Evolutionary conservation across 1,140 invertebrate species (phyloP).

Genomic region (Drosophila carrolli): DNA sequence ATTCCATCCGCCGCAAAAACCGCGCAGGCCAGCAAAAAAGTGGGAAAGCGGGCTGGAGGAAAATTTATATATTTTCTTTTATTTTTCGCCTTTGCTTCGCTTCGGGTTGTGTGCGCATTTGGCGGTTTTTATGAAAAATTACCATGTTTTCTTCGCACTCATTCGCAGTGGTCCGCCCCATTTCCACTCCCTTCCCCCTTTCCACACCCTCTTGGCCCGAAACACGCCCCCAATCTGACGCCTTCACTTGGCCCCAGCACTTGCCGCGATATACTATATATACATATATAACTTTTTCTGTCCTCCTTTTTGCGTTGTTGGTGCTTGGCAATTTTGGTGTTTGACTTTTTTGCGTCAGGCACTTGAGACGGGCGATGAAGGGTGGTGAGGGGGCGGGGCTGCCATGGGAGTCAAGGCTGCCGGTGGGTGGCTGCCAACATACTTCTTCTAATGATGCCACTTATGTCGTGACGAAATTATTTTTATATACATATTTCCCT

Average conservation of each 20-base stretch:
- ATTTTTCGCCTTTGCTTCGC: constrained; percentile 51
- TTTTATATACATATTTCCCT: constrained; percentile 66
- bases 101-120: constrained; percentile 81
- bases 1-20: constrained; percentile 55
- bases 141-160: constrained; percentile 81
- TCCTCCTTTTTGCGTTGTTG: constrained; percentile 39
- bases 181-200: neutral
- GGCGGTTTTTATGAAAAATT: constrained; percentile 83
- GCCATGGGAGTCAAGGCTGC: constrained; percentile 29
- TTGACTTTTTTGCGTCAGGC: constrained; percentile 78
- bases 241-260: constrained; percentile 30
- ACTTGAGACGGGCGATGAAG: constrained; percentile 60
- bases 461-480: constrained; percentile 83
- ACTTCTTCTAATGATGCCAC: constrained; percentile 81
- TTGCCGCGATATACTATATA: constrained; percentile 32
- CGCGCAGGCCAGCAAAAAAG: constrained; percentile 45
- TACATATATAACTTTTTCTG: constrained; percentile 27
- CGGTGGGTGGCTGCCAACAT: constrained; percentile 54
- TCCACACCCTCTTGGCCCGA: constrained; percentile 6
- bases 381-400: neutral
- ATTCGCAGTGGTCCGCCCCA: constrained; percentile 46
- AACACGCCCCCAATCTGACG: constrained; percentile 42
- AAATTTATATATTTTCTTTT: constrained; percentile 50
- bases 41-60: constrained; percentile 35
- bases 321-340: constrained; percentile 73